Percentiles rank a stretch among this genome's conserved stretches.
Conservation (phyloP, 2,888 invertebrate species). For the Morpho helenor region DNA sequence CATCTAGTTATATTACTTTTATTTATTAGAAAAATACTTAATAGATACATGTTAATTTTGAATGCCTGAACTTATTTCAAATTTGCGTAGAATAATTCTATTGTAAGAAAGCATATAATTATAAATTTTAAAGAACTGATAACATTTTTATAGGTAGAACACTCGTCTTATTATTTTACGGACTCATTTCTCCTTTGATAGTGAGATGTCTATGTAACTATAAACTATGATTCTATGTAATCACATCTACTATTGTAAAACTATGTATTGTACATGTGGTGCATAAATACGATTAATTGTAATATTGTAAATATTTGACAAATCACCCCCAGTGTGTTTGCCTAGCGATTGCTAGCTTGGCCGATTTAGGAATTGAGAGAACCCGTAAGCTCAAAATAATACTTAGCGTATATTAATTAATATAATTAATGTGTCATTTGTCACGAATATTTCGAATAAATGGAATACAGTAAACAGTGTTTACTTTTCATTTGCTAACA, state of each 20-base stretch:
- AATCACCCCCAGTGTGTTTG: conserved; percentile 38
- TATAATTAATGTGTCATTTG: conserved; percentile 65
- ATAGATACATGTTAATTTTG: conserved; percentile 4
- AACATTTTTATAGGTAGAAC: background rate
- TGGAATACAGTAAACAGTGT: conserved; percentile 49
- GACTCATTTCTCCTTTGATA: conserved; percentile 8
- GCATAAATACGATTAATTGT: conserved; percentile 27
- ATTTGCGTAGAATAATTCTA: conserved; percentile 7
- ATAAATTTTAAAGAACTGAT: conserved; percentile 16
- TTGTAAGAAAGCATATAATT: conserved; percentile 8
- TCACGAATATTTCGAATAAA: conserved; percentile 68
- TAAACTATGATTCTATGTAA: conserved; percentile 15
- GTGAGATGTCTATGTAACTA: conserved; percentile 13
- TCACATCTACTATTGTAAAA: conserved; percentile 18
- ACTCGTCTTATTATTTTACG: too few relatives aligned
- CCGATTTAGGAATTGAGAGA: conserved; percentile 74
- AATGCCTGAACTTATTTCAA: background rate
- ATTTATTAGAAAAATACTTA: conserved; percentile 1
- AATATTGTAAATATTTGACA: conserved; percentile 48
- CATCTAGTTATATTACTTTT: conserved; percentile 11
- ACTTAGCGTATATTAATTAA: conserved; percentile 42
- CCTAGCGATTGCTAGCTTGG: conserved; percentile 54
- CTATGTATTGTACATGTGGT: conserved; percentile 17
- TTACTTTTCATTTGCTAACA: conserved; percentile 23
- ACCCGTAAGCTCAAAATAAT: conserved; percentile 70